These are phyloP conservation scores for Numenius phaeopus DNA, from an alignment of 2,797 vertebrate species.

Conservation along the genomic window DNA sequence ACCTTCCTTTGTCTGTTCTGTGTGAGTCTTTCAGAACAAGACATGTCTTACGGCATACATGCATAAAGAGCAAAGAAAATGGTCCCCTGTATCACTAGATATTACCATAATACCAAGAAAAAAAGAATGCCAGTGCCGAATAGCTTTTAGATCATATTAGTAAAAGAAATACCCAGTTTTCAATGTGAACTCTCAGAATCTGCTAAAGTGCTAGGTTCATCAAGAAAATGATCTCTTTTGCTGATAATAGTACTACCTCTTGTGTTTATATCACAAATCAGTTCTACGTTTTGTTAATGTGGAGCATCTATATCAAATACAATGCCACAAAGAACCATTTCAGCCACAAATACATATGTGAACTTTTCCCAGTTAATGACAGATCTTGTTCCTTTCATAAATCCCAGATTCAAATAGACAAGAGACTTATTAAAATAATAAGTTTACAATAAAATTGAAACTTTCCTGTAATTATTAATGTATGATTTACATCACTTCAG, in stretches of 20 bases:
- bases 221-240: background rate
- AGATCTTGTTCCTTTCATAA: background rate
- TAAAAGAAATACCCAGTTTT: background rate
- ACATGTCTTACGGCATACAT: background rate
- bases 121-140: background rate
- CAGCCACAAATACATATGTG: background rate
- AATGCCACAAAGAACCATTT: background rate
- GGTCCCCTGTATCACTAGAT: background rate
- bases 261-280: background rate
- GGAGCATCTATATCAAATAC: background rate
- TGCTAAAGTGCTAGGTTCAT: background rate
- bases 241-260: background rate
- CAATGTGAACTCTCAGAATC: background rate
- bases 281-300: background rate
- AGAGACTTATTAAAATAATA: background rate
- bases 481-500: slow-evolving; percentile 24
- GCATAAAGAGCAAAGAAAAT: background rate
- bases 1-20: background rate
- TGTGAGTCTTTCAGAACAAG: background rate
- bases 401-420: background rate
- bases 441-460: slow-evolving; percentile 39
- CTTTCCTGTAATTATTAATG: slow-evolving; percentile 31
- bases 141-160: background rate
- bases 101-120: background rate
- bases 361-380: background rate